A percentile compares a stretch with the other conserved stretches of the same genome.
Conservation (phyloP, 23 tunicate genomes). For the Phallusia fumigata region DNA sequence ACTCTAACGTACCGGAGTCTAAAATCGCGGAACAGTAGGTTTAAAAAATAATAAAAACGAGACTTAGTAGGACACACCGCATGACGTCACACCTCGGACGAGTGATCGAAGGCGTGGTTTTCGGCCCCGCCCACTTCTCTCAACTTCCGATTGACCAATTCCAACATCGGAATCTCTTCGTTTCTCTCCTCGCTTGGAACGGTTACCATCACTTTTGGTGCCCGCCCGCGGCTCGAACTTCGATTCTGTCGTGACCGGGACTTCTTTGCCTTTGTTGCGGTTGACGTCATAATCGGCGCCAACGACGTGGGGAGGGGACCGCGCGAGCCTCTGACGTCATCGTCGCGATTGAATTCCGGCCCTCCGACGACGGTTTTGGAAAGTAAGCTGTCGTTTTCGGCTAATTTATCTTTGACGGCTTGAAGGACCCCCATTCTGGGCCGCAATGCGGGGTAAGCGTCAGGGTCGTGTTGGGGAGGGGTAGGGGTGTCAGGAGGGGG, state of each 20-base stretch:
- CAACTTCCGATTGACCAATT: slow-evolving; percentile 1
- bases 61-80: not conserved
- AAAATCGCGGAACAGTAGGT: too few species aligned
- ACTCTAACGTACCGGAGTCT: too few species aligned
- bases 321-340: slow-evolving; percentile 18
- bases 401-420: slow-evolving; percentile 69
- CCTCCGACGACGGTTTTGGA: slow-evolving; percentile 63
- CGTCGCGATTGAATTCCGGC: slow-evolving; percentile 20
- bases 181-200: slow-evolving; percentile 33
- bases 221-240: slow-evolving; percentile 13
- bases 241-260: not conserved
- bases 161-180: slow-evolving; percentile 70
- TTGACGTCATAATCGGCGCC: slow-evolving; percentile 59
- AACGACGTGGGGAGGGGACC: slow-evolving; percentile 13
- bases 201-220: slow-evolving; percentile 28
- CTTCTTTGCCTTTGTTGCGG: slow-evolving; percentile 46
- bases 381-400: slow-evolving; percentile 38
- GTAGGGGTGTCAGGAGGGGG: slow-evolving; percentile 19
- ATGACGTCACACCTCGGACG: slow-evolving; percentile 20
- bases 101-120: slow-evolving; percentile 51
- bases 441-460: slow-evolving; percentile 7
- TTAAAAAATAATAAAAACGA: too few species aligned
- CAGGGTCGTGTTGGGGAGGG: not conserved
- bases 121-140: slow-evolving; percentile 14
- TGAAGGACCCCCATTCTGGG: slow-evolving; percentile 67